Conservation (phyloP, 2,113 vertebrate genomes). For the Platanista minor region DNA sequence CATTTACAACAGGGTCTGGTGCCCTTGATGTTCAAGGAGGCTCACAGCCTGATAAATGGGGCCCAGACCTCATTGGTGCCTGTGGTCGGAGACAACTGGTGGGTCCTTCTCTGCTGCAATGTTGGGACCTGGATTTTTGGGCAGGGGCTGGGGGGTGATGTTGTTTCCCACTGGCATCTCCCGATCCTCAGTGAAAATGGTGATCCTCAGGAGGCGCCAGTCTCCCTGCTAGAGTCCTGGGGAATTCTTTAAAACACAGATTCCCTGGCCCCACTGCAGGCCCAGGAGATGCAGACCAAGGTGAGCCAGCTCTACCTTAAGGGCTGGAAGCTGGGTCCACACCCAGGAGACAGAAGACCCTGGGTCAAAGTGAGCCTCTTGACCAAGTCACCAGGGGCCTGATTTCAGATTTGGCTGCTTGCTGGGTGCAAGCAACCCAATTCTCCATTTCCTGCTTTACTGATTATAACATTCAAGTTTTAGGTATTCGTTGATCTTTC, state of each 20-base stretch:
- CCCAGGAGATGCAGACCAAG: not conserved
- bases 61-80: too few relatives aligned
- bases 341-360: not conserved
- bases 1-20: not conserved
- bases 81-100: too few relatives aligned
- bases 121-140: not conserved
- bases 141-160: not conserved
- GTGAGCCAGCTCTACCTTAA: not conserved
- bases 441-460: not conserved
- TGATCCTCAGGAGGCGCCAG: not conserved
- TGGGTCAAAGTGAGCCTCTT: not conserved
- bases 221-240: not conserved
- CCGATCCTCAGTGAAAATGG: not conserved
- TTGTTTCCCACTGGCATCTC: not conserved
- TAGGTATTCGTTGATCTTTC: not conserved
- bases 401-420: not conserved
- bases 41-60: not conserved
- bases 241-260: not conserved
- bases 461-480: accelerated
- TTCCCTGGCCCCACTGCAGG: not conserved
- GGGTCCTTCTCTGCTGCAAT: too few relatives aligned
- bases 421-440: not conserved
- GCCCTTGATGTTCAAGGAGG: not conserved
- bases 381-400: not conserved
- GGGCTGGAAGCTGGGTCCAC: not conserved